Percentiles rank a stretch among this genome's conserved stretches.
Evolutionary conservation across 2,888 invertebrate genomes (phyloP).

Genomic region (Electrophaes corylata): DNA sequence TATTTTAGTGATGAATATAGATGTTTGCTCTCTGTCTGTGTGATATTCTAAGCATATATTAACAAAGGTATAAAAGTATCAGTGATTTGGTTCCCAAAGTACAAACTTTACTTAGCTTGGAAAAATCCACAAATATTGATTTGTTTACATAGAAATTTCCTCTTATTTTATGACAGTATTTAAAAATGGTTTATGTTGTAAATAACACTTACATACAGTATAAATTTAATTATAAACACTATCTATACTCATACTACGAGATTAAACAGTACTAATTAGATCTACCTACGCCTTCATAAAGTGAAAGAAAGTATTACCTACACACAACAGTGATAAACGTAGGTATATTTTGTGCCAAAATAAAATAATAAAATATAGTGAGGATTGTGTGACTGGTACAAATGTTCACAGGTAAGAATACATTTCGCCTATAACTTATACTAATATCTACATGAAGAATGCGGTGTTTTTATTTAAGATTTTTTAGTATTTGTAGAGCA

Average conservation of each 20-base stretch:
- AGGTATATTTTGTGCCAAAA: slow-evolving; percentile 11
- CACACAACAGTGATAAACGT: slow-evolving; percentile 4
- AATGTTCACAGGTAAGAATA: slow-evolving; percentile 38
- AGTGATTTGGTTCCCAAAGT: too few relatives aligned
- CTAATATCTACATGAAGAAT: neutral
- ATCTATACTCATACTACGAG: neutral
- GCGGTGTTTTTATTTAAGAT: neutral
- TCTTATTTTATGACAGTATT: neutral
- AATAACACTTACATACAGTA: neutral
- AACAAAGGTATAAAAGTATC: too few relatives aligned
- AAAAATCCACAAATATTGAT: too few relatives aligned
- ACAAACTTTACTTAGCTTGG: too few relatives aligned
- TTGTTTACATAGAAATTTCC: too few relatives aligned
- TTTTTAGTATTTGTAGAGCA: too few relatives aligned
- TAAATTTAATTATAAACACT: neutral
- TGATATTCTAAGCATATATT: too few relatives aligned
- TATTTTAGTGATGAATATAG: too few relatives aligned
- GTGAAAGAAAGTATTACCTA: slow-evolving; percentile 1
- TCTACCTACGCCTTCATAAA: neutral
- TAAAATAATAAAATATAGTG: slow-evolving; percentile 10
- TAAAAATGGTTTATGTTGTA: neutral
- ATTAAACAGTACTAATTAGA: neutral
- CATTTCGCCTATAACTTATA: slow-evolving; percentile 45
- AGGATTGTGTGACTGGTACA: slow-evolving; percentile 23
- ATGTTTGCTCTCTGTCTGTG: too few relatives aligned